A percentile compares a stretch with the other conserved stretches of the same genome.
Conservation (phyloP, 2,888 invertebrate species). For the Podotricha telesiphe region DNA sequence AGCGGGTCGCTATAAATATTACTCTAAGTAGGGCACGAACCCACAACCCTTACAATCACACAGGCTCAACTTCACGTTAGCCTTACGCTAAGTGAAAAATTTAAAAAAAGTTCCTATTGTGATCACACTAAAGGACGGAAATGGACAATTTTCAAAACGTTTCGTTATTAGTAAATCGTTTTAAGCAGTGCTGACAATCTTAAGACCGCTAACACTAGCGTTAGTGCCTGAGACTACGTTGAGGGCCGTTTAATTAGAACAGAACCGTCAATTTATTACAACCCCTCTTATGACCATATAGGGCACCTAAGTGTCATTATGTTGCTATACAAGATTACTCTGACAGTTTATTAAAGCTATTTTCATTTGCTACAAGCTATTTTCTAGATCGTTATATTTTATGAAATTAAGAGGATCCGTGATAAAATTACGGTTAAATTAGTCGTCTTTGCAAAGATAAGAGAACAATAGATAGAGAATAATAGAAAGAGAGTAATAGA, state of each 20-base stretch:
- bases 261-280: conserved; percentile 34
- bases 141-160: not conserved
- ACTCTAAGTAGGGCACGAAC: not conserved
- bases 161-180: conserved; percentile 12
- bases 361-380: conserved; percentile 20
- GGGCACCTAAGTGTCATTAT: conserved; percentile 37
- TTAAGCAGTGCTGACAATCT: conserved; percentile 15
- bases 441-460: not conserved
- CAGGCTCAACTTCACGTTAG: not conserved
- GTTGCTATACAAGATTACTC: conserved; percentile 39
- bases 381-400: conserved; percentile 11
- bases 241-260: conserved; percentile 36
- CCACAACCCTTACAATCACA: not conserved
- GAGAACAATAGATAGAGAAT: too few relatives aligned
- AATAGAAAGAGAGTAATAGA: too few relatives aligned
- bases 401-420: conserved; percentile 15
- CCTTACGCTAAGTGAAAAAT: not conserved
- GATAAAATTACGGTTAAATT: not conserved
- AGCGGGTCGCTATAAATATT: too few relatives aligned
- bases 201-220: conserved; percentile 10
- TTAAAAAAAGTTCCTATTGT: too few relatives aligned
- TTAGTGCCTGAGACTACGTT: conserved; percentile 18
- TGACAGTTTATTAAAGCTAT: conserved; percentile 31
- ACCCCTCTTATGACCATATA: conserved; percentile 22
- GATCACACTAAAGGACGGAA: not conserved